A percentile compares a stretch with the other conserved stretches of the same genome.
Evolutionary conservation across 1,140 invertebrate species (phyloP).

Genomic region (Psilanteris sp.): DNA sequence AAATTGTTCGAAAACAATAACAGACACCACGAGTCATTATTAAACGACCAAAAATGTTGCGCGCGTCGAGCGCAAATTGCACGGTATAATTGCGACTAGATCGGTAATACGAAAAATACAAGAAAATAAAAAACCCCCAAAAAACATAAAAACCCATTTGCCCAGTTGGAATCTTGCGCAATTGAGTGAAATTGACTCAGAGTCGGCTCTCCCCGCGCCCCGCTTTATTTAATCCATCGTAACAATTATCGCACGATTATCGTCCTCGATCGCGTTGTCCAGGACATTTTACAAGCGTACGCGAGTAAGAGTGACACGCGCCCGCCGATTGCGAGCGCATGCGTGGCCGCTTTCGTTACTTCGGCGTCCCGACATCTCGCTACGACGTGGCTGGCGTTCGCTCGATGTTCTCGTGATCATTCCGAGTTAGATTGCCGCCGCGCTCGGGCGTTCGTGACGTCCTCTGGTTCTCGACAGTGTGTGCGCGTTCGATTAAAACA

Average conservation of each 20-base stretch:
- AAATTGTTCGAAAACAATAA: no score
- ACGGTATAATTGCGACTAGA: no score
- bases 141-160: no score
- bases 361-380: constrained; percentile 52
- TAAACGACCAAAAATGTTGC: no score
- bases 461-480: constrained; percentile 5
- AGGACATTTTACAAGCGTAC: constrained; percentile 52
- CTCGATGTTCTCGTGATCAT: constrained; percentile 68
- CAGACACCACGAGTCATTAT: no score
- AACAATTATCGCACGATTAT: constrained; percentile 46
- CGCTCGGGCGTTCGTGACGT: constrained; percentile 58
- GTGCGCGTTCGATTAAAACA: constrained; percentile 17
- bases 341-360: constrained; percentile 60
- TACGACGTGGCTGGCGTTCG: constrained; percentile 52
- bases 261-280: constrained; percentile 28
- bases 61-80: no score
- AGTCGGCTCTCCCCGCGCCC: not conserved
- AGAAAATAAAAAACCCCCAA: no score
- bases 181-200: constrained; percentile 11
- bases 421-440: constrained; percentile 73
- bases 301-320: constrained; percentile 59
- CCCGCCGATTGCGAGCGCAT: constrained; percentile 57
- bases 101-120: no score
- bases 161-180: constrained; percentile 1
- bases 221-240: constrained; percentile 29